Evolutionary conservation across 1,140 invertebrate species (phyloP).

Genomic region (Nautilus pompilius): DNA sequence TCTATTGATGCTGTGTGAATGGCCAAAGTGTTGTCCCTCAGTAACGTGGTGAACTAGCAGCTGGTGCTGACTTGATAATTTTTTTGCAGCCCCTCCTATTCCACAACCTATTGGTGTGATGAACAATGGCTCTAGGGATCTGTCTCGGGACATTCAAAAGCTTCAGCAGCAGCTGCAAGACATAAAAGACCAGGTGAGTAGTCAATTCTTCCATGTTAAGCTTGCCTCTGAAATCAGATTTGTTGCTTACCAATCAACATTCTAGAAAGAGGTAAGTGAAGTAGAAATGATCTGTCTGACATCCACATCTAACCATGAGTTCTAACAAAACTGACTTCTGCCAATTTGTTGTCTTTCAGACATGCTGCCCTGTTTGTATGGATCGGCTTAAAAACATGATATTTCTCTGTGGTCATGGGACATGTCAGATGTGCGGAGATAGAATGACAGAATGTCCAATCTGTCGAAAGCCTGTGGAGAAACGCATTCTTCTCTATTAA

Average conservation of each 20-base stretch:
- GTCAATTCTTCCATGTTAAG: no score
- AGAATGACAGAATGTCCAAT: constrained; percentile 95
- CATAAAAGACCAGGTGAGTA: constrained; percentile 88
- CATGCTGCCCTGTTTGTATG: constrained; percentile 96
- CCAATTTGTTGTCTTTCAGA: constrained; percentile 62
- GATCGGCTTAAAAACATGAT: constrained; percentile 98
- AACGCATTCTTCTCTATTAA: constrained; percentile 86
- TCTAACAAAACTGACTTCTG: no score
- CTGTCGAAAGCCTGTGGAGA: constrained; percentile 92
- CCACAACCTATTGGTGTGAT: constrained; percentile 60
- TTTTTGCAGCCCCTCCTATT: constrained; percentile 34
- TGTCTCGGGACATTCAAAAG: constrained; percentile 81
- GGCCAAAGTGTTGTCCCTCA: neutral
- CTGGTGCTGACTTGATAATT: no score
- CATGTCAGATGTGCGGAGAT: constrained; percentile 97
- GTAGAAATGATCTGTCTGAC: no score
- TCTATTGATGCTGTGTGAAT: neutral
- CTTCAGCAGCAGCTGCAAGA: constrained; percentile 94
- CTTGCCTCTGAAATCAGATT: no score
- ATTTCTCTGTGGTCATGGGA: constrained; percentile 95
- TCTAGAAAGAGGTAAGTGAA: no score
- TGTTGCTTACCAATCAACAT: no score
- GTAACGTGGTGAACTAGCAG: no score
- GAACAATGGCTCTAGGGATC: constrained; percentile 80
- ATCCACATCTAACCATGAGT: no score